Conservation (phyloP, 2,113 vertebrate species). For the Carlito syrichta region DNA sequence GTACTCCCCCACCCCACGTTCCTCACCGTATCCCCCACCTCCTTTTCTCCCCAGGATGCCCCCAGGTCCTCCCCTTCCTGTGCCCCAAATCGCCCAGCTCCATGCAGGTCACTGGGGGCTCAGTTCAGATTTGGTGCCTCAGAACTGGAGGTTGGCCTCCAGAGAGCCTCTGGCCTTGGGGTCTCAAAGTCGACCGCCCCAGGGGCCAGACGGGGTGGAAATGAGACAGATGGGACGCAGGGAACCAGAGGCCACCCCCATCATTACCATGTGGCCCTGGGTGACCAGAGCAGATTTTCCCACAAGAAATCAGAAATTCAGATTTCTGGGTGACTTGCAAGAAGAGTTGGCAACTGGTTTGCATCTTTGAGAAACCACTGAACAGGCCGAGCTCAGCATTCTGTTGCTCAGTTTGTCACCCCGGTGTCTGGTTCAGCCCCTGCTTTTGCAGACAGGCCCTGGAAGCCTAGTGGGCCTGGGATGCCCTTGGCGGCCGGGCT, state of each 20-base stretch:
- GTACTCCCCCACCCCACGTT: no score
- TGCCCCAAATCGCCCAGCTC: not conserved
- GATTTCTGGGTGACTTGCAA: not conserved
- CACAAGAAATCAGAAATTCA: not conserved
- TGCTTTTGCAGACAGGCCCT: not conserved
- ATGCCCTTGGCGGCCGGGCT: not conserved
- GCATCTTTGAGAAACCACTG: not conserved
- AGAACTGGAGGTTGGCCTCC: not conserved
- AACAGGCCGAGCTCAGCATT: not conserved
- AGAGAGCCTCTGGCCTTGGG: not conserved
- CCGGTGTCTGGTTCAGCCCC: not conserved
- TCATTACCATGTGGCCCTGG: not conserved
- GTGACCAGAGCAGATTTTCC: not conserved
- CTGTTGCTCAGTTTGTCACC: not conserved
- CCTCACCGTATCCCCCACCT: no score
- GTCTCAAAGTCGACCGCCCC: not conserved
- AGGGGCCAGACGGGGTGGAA: not conserved
- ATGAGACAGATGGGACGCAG: not conserved
- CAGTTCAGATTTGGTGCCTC: not conserved
- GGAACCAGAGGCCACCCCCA: no score
- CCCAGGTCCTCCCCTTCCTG: not conserved
- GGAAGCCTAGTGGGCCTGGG: not conserved
- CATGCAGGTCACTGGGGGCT: not conserved
- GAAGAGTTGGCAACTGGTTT: conserved; percentile 16
- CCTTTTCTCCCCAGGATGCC: not conserved